Percentiles rank a stretch among this genome's conserved stretches.
Evolutionary conservation across 2,113 vertebrate species (phyloP).

Genomic region (Pedetes capensis): DNA sequence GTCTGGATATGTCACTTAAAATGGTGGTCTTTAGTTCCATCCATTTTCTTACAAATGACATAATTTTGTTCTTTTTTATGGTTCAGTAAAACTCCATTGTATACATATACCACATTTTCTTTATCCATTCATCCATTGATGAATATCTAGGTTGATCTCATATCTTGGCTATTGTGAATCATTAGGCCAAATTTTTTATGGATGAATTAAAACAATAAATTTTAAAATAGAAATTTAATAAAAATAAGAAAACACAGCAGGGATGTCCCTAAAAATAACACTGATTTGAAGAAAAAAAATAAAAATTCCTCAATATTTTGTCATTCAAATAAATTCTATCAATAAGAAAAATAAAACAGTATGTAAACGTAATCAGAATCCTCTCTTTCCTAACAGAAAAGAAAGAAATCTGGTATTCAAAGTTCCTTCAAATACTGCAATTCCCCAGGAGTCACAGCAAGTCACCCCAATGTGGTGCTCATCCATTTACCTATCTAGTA

Average conservation of each 20-base stretch:
- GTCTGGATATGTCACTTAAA: no score
- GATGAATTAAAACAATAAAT: not conserved
- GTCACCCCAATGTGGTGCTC: not conserved
- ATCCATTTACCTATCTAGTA: not conserved
- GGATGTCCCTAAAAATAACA: not conserved
- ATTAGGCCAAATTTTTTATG: not conserved
- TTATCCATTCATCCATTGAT: no score
- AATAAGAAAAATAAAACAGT: not conserved
- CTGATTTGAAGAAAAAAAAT: not conserved
- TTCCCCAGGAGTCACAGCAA: not conserved
- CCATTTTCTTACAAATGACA: no score
- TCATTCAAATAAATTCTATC: not conserved
- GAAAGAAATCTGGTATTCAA: not conserved
- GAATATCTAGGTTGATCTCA: no score
- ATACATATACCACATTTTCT: no score
- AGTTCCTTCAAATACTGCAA: not conserved
- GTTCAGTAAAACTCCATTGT: no score
- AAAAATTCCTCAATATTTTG: not conserved
- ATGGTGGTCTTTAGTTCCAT: no score
- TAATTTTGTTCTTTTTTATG: no score
- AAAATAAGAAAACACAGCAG: not conserved
- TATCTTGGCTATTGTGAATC: no score
- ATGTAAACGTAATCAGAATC: not conserved
- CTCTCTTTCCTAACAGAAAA: not conserved
- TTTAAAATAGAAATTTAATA: slow-evolving; percentile 18